A percentile compares a stretch with the other conserved stretches of the same genome.
Evolutionary conservation across 2,888 invertebrate species (phyloP).

Genomic region (Poecilus cupreus): DNA sequence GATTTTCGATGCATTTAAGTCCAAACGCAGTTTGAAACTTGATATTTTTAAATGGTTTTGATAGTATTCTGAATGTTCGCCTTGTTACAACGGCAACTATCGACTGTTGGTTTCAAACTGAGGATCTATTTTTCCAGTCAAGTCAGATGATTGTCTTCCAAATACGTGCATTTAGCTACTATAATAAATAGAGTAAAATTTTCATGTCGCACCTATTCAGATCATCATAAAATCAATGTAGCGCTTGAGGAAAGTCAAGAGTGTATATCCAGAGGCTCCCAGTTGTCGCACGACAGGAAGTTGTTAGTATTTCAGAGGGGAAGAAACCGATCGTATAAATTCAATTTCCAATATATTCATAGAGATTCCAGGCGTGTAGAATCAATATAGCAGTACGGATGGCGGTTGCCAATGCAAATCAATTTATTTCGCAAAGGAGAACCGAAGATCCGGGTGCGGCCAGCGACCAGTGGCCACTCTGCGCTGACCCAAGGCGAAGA

Average conservation of each 20-base stretch:
- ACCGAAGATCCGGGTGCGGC: not conserved
- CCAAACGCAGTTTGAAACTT: no score
- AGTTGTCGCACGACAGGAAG: not conserved
- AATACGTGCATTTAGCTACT: no score
- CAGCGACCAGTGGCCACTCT: not conserved
- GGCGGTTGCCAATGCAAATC: slow-evolving; percentile 47
- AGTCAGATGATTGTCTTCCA: no score
- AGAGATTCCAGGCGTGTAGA: slow-evolving; percentile 41
- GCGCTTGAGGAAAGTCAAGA: not conserved
- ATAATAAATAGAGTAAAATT: no score
- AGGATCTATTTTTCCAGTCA: no score
- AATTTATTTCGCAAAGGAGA: slow-evolving; percentile 44
- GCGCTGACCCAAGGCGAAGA: not conserved
- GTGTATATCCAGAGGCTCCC: not conserved
- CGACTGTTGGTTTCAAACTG: no score
- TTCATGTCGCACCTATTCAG: not conserved
- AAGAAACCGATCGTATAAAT: slow-evolving; percentile 54
- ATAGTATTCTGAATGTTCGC: no score
- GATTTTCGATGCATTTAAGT: no score
- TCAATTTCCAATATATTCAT: slow-evolving; percentile 56
- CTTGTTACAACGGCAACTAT: no score
- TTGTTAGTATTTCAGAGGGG: slow-evolving; percentile 48
- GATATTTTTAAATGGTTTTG: no score
- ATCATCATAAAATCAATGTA: slow-evolving; percentile 4
- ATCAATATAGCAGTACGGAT: slow-evolving; percentile 32